A percentile compares a stretch with the other conserved stretches of the same genome.
Evolutionary conservation across 92 coral and sea anemone species (phyloP).

Genomic region (Epizoanthus stellaris): DNA sequence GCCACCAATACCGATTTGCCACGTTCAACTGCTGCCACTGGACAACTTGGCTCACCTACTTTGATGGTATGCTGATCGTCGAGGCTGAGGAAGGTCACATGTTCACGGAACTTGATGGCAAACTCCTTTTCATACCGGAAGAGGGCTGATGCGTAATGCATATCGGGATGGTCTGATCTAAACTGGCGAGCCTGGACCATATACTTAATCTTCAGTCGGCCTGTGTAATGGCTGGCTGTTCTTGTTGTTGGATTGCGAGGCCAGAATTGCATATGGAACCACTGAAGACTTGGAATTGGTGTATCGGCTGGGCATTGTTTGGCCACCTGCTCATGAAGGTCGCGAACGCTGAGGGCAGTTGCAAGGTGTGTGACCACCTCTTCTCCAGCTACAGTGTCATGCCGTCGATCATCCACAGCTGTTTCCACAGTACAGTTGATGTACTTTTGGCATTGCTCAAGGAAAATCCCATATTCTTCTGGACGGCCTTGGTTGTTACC

Average conservation of each 20-base stretch:
- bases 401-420: conserved; percentile 66
- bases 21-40: conserved; percentile 48
- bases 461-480: conserved; percentile 42
- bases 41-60: conserved; percentile 31
- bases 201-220: too few species aligned
- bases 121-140: conserved; percentile 50
- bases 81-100: conserved; percentile 10
- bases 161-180: conserved; percentile 27
- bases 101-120: conserved; percentile 34
- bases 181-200: not conserved
- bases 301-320: conserved; percentile 48
- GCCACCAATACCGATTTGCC: conserved; percentile 40
- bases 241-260: conserved; percentile 24
- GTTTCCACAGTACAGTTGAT: conserved; percentile 42
- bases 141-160: conserved; percentile 52
- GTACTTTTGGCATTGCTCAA: conserved; percentile 47
- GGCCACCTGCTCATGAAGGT: too few species aligned
- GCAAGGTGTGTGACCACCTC: too few species aligned
- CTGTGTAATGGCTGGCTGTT: too few species aligned
- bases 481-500: conserved; percentile 35
- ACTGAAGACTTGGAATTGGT: conserved; percentile 48
- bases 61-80: conserved; percentile 46
- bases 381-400: conserved; percentile 39
- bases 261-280: conserved; percentile 59
- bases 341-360: too few species aligned